A percentile compares a stretch with the other conserved stretches of the same genome.
Conservation (phyloP, 2,113 vertebrate genomes). For the Nasalis larvatus region DNA sequence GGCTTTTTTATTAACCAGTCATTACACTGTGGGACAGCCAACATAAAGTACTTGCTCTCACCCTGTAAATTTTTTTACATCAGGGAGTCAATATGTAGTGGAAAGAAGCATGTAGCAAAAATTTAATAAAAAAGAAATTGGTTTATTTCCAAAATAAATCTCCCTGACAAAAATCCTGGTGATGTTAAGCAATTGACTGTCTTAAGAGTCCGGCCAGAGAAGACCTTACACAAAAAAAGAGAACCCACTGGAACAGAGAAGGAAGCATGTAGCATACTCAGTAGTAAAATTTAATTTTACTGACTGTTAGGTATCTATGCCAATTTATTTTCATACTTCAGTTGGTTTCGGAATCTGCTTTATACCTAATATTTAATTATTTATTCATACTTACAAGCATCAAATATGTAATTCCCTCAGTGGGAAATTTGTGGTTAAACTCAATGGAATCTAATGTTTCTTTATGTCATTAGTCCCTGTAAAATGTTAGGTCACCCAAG, state of each 20-base stretch:
- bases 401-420: not conserved
- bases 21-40: not conserved
- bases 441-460: too few relatives aligned
- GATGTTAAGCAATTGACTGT: not conserved
- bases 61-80: not conserved
- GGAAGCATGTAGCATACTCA: not conserved
- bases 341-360: not conserved
- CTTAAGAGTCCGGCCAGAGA: not conserved
- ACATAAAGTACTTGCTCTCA: not conserved
- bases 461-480: too few relatives aligned
- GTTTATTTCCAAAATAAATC: not conserved
- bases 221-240: not conserved
- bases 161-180: not conserved
- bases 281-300: not conserved
- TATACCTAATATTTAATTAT: conserved; percentile 38
- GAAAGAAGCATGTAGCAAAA: not conserved
- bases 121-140: conserved; percentile 20
- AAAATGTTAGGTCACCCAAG: too few relatives aligned
- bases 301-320: not conserved
- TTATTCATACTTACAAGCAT: not conserved
- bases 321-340: not conserved
- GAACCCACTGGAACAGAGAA: not conserved
- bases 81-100: not conserved
- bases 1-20: not conserved
- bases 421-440: conserved; percentile 20